Conservation (phyloP, 2,888 invertebrate genomes). For the Ormyrus rosae region DNA sequence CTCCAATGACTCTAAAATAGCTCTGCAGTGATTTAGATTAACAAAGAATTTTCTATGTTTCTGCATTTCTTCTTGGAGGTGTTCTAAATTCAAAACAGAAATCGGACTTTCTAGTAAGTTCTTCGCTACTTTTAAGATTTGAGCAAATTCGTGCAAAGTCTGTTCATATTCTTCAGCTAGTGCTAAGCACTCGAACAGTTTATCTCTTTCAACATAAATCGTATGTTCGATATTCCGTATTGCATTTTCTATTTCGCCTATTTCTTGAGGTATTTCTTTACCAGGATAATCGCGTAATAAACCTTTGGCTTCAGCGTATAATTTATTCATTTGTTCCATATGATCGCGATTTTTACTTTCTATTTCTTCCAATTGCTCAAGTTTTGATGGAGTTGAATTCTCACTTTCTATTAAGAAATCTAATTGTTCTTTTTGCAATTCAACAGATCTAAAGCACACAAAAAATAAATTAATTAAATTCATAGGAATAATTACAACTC, state of each 20-base stretch:
- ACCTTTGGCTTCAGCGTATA: conserved; percentile 81
- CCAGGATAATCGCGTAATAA: conserved; percentile 84
- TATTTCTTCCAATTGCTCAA: conserved; percentile 83
- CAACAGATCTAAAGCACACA: conserved; percentile 63
- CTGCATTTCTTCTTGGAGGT: conserved; percentile 92
- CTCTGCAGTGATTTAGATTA: conserved; percentile 90
- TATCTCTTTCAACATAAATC: conserved; percentile 85
- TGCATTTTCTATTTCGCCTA: conserved; percentile 82
- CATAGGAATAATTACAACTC: conserved; percentile 12
- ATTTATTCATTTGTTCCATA: conserved; percentile 79
- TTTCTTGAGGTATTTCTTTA: conserved; percentile 82
- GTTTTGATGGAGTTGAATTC: conserved; percentile 81
- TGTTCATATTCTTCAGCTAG: conserved; percentile 92
- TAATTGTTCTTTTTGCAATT: conserved; percentile 74
- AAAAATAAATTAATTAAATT: not conserved
- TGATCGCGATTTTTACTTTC: conserved; percentile 83
- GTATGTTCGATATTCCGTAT: conserved; percentile 84
- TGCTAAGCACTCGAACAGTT: conserved; percentile 84
- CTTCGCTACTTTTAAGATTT: conserved; percentile 90
- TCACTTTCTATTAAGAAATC: conserved; percentile 81
- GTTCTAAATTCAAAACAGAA: conserved; percentile 84
- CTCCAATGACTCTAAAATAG: conserved; percentile 90
- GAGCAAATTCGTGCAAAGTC: conserved; percentile 89
- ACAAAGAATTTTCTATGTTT: conserved; percentile 93
- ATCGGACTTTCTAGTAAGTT: conserved; percentile 87